These are phyloP conservation scores for Brachionus rubens DNA, from an alignment of 1,140 invertebrate species.

Conservation along the genomic window DNA sequence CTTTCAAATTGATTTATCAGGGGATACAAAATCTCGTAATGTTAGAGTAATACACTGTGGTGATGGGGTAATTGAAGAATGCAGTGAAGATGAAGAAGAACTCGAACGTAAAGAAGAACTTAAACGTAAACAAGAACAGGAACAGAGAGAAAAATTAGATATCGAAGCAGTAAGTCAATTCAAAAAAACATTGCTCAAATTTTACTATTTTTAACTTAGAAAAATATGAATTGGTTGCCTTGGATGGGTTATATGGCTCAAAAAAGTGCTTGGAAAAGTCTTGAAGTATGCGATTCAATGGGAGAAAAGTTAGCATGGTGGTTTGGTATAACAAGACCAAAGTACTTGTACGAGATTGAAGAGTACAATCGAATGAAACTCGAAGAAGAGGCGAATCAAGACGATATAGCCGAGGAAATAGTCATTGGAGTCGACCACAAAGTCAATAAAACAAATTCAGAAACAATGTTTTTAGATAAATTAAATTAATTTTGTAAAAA, in stretches of 20 bases:
- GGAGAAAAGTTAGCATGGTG: constrained; percentile 43
- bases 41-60: constrained; percentile 14
- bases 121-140: background rate
- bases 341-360: constrained; percentile 40
- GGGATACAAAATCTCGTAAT: background rate
- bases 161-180: background rate
- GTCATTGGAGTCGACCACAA: background rate
- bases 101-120: background rate
- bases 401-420: constrained; percentile 13
- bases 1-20: background rate
- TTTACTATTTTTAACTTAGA: background rate
- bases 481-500: background rate
- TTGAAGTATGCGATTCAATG: constrained; percentile 26
- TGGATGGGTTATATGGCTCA: constrained; percentile 15
- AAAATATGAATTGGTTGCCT: constrained; percentile 35
- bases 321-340: constrained; percentile 43
- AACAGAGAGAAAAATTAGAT: background rate
- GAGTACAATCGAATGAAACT: constrained; percentile 38
- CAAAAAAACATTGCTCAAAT: background rate
- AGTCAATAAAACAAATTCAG: background rate
- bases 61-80: constrained; percentile 35
- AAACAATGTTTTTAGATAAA: background rate
- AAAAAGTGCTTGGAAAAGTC: constrained; percentile 8
- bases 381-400: background rate
- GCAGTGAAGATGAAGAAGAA: constrained; percentile 27